Base-by-base conservation (phyloP, 1,140 invertebrate species). In the Gryon sp. region DNA sequence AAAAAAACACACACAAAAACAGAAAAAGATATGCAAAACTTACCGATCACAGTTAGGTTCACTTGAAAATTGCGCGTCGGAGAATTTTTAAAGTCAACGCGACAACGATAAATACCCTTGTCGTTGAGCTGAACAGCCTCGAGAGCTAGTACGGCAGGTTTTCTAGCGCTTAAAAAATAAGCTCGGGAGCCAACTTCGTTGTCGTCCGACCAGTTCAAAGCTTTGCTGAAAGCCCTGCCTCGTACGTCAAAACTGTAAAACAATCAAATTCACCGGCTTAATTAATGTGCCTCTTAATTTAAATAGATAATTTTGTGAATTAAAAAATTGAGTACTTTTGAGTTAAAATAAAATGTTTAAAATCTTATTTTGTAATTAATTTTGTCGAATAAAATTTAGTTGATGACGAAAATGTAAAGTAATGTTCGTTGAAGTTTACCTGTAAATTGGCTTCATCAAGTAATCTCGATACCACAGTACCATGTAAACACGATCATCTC, bases 1-100 rank as follows among this genome's bases (percentile, higher is more conserved):
- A n/a, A n/a, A n/a, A n/a, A n/a, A n/a, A n/a, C n/a, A n/a, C n/a
- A n/a, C n/a, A n/a, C n/a, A n/a, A n/a, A n/a, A n/a, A n/a, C n/a
- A n/a, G n/a, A n/a, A n/a, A n/a, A n/a, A n/a, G n/a, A n/a, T n/a
- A n/a, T n/a, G n/a, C n/a, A n/a, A 38, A 34, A 90, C 93, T 93
- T 90, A 98, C 96, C 95, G 85, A 97, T 96, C 74, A 97, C 95
- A 78, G 95, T 96, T 76, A 98, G 91, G 84, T 95, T 95, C 82
- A 97, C 95, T 88, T 95, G 93, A 83, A 93, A 95, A 87, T 97
- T 97, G 78, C 95, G 92, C 1, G 96, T 97, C 0, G 95, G 95
- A 6, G 95, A 96, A 82, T 96, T 95, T 81, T 93, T 93, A 86
- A 97, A 98, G 85, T 97, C 96, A 2, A 97, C 96, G 65, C 96